Percentiles rank a stretch among this genome's conserved stretches.
These are phyloP conservation scores for Alectura lathami DNA, from an alignment of 2,113 vertebrate species.

Conservation along the genomic window DNA sequence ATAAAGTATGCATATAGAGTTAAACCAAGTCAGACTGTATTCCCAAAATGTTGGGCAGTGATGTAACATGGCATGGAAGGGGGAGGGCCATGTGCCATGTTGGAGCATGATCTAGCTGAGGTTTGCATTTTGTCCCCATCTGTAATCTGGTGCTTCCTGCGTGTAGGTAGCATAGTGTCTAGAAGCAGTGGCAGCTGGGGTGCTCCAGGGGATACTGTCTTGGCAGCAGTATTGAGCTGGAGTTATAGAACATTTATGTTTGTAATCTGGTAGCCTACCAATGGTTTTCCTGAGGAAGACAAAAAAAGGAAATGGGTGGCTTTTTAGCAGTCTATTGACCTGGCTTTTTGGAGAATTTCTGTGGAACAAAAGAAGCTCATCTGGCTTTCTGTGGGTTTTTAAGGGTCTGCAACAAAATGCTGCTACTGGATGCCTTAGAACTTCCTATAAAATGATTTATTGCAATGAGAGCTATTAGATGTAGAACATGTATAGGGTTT, in stretches of 20 bases:
- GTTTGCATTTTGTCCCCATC: background rate
- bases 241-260: conserved; percentile 1
- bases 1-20: background rate
- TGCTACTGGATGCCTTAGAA: conserved; percentile 39
- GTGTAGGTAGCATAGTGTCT: background rate
- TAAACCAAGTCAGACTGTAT: background rate
- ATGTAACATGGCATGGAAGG: background rate
- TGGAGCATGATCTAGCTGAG: background rate
- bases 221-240: background rate
- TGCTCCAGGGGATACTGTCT: background rate
- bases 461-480: background rate
- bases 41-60: background rate
- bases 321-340: background rate
- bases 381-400: conserved; percentile 18
- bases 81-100: background rate
- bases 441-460: background rate
- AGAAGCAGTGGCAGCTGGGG: background rate
- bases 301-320: background rate
- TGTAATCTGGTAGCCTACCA: conserved; percentile 5
- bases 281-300: background rate
- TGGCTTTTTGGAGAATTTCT: conserved; percentile 22
- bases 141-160: background rate
- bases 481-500: conserved; percentile 4
- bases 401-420: background rate
- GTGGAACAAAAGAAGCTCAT: conserved; percentile 15